Evolutionary conservation across 2,113 vertebrate genomes (phyloP).

Genomic region (Potamarius usumacintae): DNA sequence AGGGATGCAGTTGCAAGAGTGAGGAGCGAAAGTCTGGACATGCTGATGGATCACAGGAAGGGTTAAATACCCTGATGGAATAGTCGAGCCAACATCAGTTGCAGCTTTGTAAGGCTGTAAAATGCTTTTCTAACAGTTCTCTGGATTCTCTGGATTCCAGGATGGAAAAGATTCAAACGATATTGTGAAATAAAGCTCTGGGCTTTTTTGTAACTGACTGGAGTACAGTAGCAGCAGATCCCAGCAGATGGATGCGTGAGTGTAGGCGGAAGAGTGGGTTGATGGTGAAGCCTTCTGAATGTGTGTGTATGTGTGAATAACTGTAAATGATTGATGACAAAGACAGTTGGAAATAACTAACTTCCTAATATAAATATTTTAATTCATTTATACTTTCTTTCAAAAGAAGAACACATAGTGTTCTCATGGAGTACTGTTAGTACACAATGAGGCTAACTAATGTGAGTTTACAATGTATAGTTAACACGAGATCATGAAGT

Average conservation of each 20-base stretch:
- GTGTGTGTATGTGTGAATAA: constrained; percentile 10
- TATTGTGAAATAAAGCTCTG: not conserved
- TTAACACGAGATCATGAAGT: not conserved
- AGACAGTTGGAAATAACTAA: constrained; percentile 4
- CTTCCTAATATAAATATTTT: constrained; percentile 2
- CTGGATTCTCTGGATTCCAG: constrained; percentile 20
- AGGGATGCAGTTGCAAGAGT: not conserved
- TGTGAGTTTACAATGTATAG: not conserved
- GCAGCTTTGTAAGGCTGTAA: not conserved
- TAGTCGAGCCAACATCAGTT: not conserved
- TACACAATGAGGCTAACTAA: not conserved
- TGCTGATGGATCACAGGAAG: not conserved
- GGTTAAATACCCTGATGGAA: not conserved
- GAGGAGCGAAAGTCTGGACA: not conserved
- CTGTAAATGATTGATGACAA: constrained; percentile 33
- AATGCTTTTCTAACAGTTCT: not conserved
- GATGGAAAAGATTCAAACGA: constrained; percentile 7
- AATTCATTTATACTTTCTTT: not conserved
- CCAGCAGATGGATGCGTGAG: constrained; percentile 33
- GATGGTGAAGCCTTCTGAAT: constrained; percentile 11
- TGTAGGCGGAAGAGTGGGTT: constrained; percentile 38
- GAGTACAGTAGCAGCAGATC: constrained; percentile 32
- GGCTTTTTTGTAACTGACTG: constrained; percentile 19
- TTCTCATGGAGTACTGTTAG: not conserved
- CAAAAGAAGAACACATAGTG: not conserved